These are phyloP conservation scores for Eupithecia tripunctaria DNA, from an alignment of 2,888 invertebrate genomes.

Conservation along the genomic window DNA sequence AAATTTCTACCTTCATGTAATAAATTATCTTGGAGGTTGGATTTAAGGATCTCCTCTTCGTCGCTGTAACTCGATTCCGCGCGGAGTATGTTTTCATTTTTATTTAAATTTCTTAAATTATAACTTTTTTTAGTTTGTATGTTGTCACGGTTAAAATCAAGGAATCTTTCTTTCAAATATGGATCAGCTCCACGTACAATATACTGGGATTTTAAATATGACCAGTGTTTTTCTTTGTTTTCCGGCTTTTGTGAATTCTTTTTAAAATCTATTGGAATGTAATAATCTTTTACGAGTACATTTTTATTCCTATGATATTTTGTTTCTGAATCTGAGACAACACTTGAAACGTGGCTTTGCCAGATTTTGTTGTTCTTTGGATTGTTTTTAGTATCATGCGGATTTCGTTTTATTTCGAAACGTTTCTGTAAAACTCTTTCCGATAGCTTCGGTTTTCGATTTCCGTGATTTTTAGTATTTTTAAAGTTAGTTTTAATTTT, in stretches of 20 bases:
- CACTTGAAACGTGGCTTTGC: not conserved
- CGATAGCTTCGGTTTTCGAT: not conserved
- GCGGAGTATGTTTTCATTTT: not conserved
- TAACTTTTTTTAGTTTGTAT: not conserved
- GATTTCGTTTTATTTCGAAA: not conserved
- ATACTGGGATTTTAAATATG: not conserved
- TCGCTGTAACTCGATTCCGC: not conserved
- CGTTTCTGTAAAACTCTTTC: not conserved
- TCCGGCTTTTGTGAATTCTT: not conserved
- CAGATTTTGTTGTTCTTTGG: not conserved
- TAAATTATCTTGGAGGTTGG: not conserved
- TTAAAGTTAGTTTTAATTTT: not conserved
- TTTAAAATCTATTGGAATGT: not conserved
- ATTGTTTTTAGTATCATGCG: not conserved
- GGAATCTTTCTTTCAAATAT: not conserved
- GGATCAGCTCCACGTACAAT: not conserved
- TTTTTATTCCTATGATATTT: not conserved
- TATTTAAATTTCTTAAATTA: not conserved
- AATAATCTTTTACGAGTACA: not conserved
- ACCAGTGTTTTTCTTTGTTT: not conserved
- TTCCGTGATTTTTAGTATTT: not conserved
- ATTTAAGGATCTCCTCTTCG: not conserved
- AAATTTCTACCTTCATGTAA: conserved; percentile 2
- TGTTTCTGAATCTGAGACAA: not conserved
- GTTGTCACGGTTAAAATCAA: not conserved